Conservation (phyloP, 1,140 invertebrate genomes). For the Dysdera silvatica region DNA sequence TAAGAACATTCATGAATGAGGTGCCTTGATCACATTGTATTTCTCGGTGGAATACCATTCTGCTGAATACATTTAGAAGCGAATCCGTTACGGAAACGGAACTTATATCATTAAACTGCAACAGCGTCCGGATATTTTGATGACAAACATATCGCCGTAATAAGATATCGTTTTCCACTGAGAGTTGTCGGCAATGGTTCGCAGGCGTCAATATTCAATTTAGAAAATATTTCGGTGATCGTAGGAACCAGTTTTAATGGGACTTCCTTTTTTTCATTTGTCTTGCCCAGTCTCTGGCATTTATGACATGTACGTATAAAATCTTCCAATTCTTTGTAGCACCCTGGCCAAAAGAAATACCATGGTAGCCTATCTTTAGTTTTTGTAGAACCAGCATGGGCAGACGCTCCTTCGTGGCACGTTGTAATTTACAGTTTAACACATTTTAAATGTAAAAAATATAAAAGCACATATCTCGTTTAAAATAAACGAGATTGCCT, state of each 20-base stretch:
- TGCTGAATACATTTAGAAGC: not conserved
- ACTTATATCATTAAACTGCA: not conserved
- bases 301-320: not conserved
- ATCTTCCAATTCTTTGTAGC: not conserved
- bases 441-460: too few relatives aligned
- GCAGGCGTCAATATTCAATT: slow-evolving; percentile 16
- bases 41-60: not conserved
- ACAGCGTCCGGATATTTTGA: slow-evolving; percentile 6
- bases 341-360: not conserved
- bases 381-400: not conserved
- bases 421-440: too few relatives aligned
- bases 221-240: not conserved
- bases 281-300: not conserved
- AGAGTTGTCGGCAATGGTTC: not conserved
- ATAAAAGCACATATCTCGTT: too few relatives aligned
- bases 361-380: not conserved
- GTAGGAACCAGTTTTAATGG: not conserved
- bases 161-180: not conserved
- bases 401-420: not conserved
- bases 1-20: not conserved
- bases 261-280: not conserved
- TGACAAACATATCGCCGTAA: not conserved
- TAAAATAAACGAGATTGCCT: too few relatives aligned
- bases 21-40: not conserved
- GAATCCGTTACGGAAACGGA: not conserved